These are phyloP conservation scores for Bimastos eiseni DNA, from an alignment of 2,888 invertebrate genomes.

Conservation along the genomic window DNA sequence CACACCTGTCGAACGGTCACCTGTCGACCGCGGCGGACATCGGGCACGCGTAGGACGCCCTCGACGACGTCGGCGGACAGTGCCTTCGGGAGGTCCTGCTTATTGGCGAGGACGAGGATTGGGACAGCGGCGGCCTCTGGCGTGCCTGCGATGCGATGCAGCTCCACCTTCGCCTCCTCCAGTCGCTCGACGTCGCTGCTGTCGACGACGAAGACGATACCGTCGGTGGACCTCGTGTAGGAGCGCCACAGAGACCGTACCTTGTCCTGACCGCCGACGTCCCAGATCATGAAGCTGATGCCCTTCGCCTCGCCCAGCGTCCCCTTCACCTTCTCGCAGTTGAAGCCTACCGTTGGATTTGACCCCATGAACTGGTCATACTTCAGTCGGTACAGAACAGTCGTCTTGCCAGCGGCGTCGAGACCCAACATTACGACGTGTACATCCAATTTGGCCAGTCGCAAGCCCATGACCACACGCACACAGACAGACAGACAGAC, in stretches of 20 bases:
- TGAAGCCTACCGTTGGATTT: conserved; percentile 95
- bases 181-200: conserved; percentile 90
- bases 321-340: conserved; percentile 90
- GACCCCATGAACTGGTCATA: conserved; percentile 97
- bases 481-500: not conserved
- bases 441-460: conserved; percentile 46
- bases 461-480: conserved; percentile 41
- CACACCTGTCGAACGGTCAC: conserved; percentile 85
- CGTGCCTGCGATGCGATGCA: conserved; percentile 85
- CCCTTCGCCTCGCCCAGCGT: conserved; percentile 88
- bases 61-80: conserved; percentile 82
- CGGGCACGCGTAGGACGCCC: conserved; percentile 81
- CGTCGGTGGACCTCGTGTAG: conserved; percentile 87
- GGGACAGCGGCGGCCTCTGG: conserved; percentile 88
- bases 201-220: conserved; percentile 93
- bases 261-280: conserved; percentile 94
- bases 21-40: conserved; percentile 70
- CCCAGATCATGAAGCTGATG: conserved; percentile 92
- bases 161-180: conserved; percentile 96
- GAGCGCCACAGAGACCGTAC: conserved; percentile 89
- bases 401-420: conserved; percentile 95
- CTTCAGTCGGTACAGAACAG: conserved; percentile 91
- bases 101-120: conserved; percentile 89
- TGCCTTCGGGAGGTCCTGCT: conserved; percentile 90
- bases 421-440: conserved; percentile 96